Conservation (phyloP, 2,888 invertebrate genomes). For the Ennomos quercinarius region DNA sequence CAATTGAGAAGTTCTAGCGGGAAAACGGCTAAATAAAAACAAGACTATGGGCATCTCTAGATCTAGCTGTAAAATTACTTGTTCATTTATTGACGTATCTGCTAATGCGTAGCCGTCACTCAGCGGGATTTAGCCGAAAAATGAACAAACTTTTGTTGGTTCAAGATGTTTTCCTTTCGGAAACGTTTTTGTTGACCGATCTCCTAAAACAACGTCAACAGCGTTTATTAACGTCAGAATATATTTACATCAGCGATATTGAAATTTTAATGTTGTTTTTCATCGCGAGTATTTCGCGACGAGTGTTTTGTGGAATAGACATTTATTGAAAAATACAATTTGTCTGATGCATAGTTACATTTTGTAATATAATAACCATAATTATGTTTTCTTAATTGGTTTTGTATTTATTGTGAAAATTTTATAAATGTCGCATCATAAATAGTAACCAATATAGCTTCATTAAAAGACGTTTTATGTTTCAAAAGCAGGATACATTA, state of each 20-base stretch:
- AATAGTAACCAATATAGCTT: too few species aligned
- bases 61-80: too few species aligned
- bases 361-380: too few species aligned
- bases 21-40: too few species aligned
- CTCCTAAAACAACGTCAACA: conserved; percentile 35
- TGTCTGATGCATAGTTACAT: neutral
- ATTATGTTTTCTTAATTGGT: too few species aligned
- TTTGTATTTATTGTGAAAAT: too few species aligned
- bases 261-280: conserved; percentile 27
- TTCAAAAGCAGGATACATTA: too few species aligned
- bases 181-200: conserved; percentile 39
- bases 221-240: conserved; percentile 29
- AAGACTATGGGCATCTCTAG: too few species aligned
- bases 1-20: too few species aligned
- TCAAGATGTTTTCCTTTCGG: conserved; percentile 38
- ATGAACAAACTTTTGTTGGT: conserved; percentile 43
- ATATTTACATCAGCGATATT: conserved; percentile 27
- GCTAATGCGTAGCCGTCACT: conserved; percentile 62
- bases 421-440: too few species aligned
- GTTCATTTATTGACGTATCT: conserved; percentile 53
- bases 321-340: conserved; percentile 3
- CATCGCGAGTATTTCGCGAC: neutral
- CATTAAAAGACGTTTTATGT: too few species aligned
- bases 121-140: conserved; percentile 45
- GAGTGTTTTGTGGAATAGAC: neutral